Evolutionary conservation across 2,888 invertebrate genomes (phyloP).

Genomic region (Phytoseiulus persimilis): DNA sequence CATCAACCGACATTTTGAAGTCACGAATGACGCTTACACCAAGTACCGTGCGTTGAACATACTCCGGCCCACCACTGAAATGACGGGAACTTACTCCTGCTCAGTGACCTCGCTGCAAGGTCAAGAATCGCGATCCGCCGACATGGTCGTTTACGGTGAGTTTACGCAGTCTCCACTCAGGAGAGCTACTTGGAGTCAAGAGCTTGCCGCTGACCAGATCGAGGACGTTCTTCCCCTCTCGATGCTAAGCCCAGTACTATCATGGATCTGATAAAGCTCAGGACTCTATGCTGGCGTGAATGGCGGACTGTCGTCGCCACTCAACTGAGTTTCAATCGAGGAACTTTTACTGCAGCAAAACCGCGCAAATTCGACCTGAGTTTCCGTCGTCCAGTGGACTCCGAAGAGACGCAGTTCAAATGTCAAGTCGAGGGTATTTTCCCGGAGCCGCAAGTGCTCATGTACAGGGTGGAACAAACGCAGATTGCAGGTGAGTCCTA

Average conservation of each 20-base stretch:
- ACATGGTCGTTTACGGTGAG: conserved; percentile 46
- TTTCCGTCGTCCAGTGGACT: conserved; percentile 24
- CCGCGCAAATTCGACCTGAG: conserved; percentile 30
- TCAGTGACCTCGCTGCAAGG: conserved; percentile 45
- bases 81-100: conserved; percentile 46
- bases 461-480: conserved; percentile 43
- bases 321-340: no score
- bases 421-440: conserved; percentile 46
- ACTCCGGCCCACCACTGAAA: conserved; percentile 45
- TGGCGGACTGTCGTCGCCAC: no score
- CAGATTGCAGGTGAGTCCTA: conserved; percentile 25
- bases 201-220: no score
- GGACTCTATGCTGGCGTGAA: no score
- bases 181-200: no score
- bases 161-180: no score
- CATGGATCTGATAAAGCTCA: no score
- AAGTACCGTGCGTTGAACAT: conserved; percentile 46
- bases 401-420: conserved; percentile 14
- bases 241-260: no score
- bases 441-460: conserved; percentile 46
- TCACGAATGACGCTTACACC: conserved; percentile 43
- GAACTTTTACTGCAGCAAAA: conserved; percentile 34
- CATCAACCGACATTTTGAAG: conserved; percentile 45
- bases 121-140: conserved; percentile 44
- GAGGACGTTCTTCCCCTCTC: no score